Evolutionary conservation across 2,888 invertebrate genomes (phyloP).

Genomic region (Hypena proboscidalis): DNA sequence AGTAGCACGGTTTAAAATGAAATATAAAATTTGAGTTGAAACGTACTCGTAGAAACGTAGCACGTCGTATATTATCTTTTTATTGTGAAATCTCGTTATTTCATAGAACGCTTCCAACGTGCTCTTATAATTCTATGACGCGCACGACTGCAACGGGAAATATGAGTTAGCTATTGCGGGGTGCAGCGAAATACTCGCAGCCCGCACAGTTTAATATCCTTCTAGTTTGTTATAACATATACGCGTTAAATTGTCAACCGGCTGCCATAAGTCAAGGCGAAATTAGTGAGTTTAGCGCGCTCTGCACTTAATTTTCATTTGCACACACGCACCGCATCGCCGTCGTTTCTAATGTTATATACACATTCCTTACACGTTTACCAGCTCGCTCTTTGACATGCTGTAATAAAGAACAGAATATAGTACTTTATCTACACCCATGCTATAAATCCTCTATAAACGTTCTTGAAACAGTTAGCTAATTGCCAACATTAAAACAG

Average conservation of each 20-base stretch:
- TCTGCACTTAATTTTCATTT: constrained; percentile 65
- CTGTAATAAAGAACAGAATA: constrained; percentile 22
- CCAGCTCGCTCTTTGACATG: constrained; percentile 20
- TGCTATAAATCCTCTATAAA: too few relatives aligned
- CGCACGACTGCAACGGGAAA: constrained; percentile 55
- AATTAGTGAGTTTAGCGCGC: constrained; percentile 63
- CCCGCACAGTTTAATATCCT: constrained; percentile 68
- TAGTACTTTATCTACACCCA: too few relatives aligned
- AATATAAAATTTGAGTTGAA: constrained; percentile 27
- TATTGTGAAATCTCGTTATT: constrained; percentile 38
- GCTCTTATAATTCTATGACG: constrained; percentile 32
- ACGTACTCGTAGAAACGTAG: constrained; percentile 14
- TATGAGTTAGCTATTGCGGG: constrained; percentile 58
- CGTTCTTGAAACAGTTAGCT: too few relatives aligned
- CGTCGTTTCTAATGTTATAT: constrained; percentile 29
- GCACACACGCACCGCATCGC: constrained; percentile 43
- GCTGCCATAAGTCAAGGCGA: constrained; percentile 60
- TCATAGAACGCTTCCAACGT: constrained; percentile 27
- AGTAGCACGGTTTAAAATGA: background rate
- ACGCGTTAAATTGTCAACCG: constrained; percentile 62
- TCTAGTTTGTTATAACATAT: constrained; percentile 65
- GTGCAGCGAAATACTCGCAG: constrained; percentile 42
- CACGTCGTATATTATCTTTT: constrained; percentile 31
- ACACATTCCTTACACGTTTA: constrained; percentile 29
- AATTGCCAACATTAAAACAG: too few relatives aligned